Conservation (phyloP, 2,113 vertebrate species). For the Chlorocebus sabaeus region DNA sequence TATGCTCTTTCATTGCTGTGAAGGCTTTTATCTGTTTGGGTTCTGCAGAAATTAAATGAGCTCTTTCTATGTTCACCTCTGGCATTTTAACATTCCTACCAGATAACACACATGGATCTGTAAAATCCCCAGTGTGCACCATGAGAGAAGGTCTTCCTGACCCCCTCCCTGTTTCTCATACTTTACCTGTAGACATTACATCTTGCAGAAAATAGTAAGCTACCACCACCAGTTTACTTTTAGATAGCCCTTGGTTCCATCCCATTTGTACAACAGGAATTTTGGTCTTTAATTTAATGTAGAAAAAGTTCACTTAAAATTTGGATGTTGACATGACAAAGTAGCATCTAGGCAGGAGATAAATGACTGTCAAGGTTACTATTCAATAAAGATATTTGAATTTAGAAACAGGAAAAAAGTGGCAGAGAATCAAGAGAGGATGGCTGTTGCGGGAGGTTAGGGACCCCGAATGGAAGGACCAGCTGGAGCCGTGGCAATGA, state of each 20-base stretch:
- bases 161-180: not conserved
- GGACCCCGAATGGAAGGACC: no score
- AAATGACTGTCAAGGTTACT: not conserved
- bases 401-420: not conserved
- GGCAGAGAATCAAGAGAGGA: not conserved
- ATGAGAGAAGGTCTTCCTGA: not conserved
- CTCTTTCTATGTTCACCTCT: not conserved
- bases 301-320: not conserved
- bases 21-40: not conserved
- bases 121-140: fast-evolving
- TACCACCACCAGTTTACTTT: not conserved
- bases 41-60: not conserved
- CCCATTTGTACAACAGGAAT: not conserved
- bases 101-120: not conserved
- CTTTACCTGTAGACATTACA: not conserved
- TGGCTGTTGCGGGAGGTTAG: no score
- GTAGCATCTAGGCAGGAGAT: not conserved
- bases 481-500: no score
- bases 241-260: not conserved
- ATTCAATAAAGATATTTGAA: not conserved
- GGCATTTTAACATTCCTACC: not conserved
- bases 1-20: not conserved
- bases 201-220: not conserved
- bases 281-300: not conserved
- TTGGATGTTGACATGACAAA: not conserved